phyloP scores from a whole-genome alignment of 2,113 vertebrate species.

The Coptodon rendalli region DNA sequence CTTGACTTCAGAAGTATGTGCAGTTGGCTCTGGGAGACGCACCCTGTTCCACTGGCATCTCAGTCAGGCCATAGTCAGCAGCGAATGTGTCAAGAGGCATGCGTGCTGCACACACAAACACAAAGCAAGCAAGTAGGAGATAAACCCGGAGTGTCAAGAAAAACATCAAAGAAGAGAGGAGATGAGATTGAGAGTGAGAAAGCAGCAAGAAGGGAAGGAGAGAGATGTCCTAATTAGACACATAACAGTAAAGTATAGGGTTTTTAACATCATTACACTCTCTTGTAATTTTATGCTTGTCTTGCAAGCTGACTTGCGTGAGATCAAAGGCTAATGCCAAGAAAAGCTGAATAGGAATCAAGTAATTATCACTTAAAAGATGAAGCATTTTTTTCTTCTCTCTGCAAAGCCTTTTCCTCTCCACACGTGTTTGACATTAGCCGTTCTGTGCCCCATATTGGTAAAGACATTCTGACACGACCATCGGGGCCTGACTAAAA shows the following conservation, averaged over 20 bases:
- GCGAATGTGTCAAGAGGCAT: slow-evolving; percentile 44
- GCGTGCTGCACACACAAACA: not conserved
- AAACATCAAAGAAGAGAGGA: not conserved
- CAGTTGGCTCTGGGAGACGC: slow-evolving; percentile 69
- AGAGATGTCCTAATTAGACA: not conserved
- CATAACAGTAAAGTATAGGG: not conserved
- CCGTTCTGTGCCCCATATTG: slow-evolving; percentile 43
- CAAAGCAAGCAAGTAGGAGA: not conserved
- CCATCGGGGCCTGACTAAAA: slow-evolving; percentile 13
- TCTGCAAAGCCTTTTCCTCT: slow-evolving; percentile 29
- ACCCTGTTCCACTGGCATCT: slow-evolving; percentile 64
- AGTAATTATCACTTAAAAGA: slow-evolving; percentile 59
- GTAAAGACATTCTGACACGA: slow-evolving; percentile 41
- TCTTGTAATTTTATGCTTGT: slow-evolving; percentile 44
- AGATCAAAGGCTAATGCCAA: slow-evolving; percentile 42
- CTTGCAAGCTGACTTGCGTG: not conserved
- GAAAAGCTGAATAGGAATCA: slow-evolving; percentile 24
- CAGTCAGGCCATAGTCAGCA: slow-evolving; percentile 58
- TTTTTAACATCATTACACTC: slow-evolving; percentile 35
- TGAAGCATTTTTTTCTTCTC: slow-evolving; percentile 31
- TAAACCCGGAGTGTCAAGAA: not conserved
- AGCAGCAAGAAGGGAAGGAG: not conserved
- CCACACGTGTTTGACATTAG: slow-evolving; percentile 65
- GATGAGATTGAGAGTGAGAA: not conserved
- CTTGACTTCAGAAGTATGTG: slow-evolving; percentile 75